Evolutionary conservation across 1,140 invertebrate genomes (phyloP), one percentile per base, ranked within the genome.

Genomic region (Bombus confusus): DNA sequence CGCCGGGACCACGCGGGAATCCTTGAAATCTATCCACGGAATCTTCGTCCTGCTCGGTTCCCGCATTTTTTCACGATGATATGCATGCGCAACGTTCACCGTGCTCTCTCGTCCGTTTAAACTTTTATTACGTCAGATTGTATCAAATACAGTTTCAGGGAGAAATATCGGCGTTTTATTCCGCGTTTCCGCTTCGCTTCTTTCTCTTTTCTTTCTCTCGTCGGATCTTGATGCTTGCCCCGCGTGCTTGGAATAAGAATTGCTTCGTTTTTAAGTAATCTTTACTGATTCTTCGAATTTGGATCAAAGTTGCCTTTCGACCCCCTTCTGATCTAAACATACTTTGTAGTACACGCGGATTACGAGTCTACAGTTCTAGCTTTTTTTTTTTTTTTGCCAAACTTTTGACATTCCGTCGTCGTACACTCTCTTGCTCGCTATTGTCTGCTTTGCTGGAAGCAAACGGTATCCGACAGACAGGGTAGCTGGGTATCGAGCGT

Each of bases 91-190:
- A 12, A 68, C 77, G 57, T 59, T 77, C 47, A 52, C 47, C 47
- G 47, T 52, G 47, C n/a, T 64, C 62, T 64, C 37, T 52, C 18
- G 37, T 64, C 64, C 37, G 57, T 78, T 78, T 78, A 39, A 78
- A 78, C 75, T 78, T 78, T 78, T 78, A 78, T 78, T 78, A 78
- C 75, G 59, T 78, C 75, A 78, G 75, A 78, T 78, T 22, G 75
- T 52, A 78, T 78, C 75, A 78, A 78, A 43, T 31, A 64, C 28
- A 28, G 15, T 34, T 39, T 15, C 74, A 3, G 57, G 57, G 75
- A 78, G 75, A 41, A 57, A 66, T 39, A 78, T 78, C 37, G 75
- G 18, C 34, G 75, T 78, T 77, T 77, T 77, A 62, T n/a, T 41
- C 75, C 57, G 47, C 75, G 57, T 77, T 77, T 62, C 75, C 57